A percentile compares a stretch with the other conserved stretches of the same genome.
These are phyloP conservation scores for Drosophila eohydei DNA, from an alignment of 2,888 invertebrate species.

Conservation along the genomic window DNA sequence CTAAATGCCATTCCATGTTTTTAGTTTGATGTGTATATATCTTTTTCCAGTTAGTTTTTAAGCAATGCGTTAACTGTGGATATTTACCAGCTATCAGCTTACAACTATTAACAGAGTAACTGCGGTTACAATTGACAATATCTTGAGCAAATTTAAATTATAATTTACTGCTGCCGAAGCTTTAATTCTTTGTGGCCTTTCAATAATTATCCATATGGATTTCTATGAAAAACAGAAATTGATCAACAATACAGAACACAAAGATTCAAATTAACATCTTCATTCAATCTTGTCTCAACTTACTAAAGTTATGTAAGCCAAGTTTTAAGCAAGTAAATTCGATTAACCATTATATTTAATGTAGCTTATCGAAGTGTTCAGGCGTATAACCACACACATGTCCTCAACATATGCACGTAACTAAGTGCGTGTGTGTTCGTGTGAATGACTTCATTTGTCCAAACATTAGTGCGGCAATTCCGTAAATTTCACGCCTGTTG, in stretches of 20 bases:
- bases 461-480: conserved; percentile 74
- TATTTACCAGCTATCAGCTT: not conserved
- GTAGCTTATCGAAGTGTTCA: conserved; percentile 50
- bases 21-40: not conserved
- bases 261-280: not conserved
- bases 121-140: too few relatives aligned
- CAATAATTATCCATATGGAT: not conserved
- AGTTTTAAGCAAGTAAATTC: conserved; percentile 41
- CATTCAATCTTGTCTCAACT: not conserved
- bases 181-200: not conserved
- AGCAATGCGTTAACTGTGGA: not conserved
- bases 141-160: too few relatives aligned
- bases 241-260: not conserved
- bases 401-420: not conserved
- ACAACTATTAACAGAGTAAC: not conserved
- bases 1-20: not conserved
- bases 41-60: not conserved
- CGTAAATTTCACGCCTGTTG: conserved; percentile 75
- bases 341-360: conserved; percentile 67
- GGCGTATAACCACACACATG: conserved; percentile 45
- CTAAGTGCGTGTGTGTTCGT: conserved; percentile 10
- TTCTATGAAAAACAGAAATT: too few relatives aligned
- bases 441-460: conserved; percentile 71
- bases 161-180: too few relatives aligned
- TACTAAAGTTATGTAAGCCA: conserved; percentile 26